Evolutionary conservation across 2,113 vertebrate species (phyloP).

Genomic region (Zeus faber): DNA sequence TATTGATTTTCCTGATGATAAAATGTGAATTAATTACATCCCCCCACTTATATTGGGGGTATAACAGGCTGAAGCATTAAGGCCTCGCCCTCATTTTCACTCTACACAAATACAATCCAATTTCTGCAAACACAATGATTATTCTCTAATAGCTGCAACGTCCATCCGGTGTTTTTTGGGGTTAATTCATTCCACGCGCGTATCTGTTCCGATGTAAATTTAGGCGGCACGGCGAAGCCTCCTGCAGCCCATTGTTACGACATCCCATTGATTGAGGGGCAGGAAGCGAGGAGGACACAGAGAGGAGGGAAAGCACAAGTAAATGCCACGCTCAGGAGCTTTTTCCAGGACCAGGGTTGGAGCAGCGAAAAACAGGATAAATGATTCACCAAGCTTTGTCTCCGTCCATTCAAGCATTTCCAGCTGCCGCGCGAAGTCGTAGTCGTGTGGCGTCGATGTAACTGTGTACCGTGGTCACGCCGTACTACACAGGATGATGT

Average conservation of each 20-base stretch:
- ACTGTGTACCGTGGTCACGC: no score
- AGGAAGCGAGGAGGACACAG: constrained; percentile 21
- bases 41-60: constrained; percentile 21
- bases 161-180: constrained; percentile 47
- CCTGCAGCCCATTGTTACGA: constrained; percentile 60
- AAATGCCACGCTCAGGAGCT: constrained; percentile 46
- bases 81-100: constrained; percentile 1
- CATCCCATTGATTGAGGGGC: constrained; percentile 30
- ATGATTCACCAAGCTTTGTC: constrained; percentile 31
- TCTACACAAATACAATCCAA: constrained; percentile 46
- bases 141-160: constrained; percentile 47
- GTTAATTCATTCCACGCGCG: constrained; percentile 59
- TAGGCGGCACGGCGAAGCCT: constrained; percentile 50
- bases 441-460: no score
- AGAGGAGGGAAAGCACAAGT: constrained; percentile 18
- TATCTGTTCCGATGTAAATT: constrained; percentile 62
- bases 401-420: constrained; percentile 9
- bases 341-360: constrained; percentile 34
- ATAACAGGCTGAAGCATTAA: constrained; percentile 24
- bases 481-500: no score
- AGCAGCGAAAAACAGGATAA: constrained; percentile 43
- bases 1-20: constrained; percentile 55
- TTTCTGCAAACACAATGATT: constrained; percentile 47
- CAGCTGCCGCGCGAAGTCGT: background rate
- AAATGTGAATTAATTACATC: constrained; percentile 50